A percentile compares a stretch with the other conserved stretches of the same genome.
Evolutionary conservation across 2,113 vertebrate species (phyloP).

Genomic region (Jaculus jaculus): DNA sequence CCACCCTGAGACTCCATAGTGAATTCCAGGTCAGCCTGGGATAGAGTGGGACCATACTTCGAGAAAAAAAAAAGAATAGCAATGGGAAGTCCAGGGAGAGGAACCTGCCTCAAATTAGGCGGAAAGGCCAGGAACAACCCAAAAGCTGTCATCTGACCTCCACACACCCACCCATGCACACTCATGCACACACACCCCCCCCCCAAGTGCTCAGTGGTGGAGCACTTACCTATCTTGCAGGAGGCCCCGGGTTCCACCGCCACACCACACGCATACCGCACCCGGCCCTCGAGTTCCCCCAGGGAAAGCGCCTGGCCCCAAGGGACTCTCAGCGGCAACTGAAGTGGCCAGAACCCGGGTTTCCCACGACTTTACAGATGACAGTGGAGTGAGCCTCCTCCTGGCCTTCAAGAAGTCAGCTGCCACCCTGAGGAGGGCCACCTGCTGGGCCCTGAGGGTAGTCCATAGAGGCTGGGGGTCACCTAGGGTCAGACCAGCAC

Average conservation of each 20-base stretch:
- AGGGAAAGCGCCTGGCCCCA: not conserved
- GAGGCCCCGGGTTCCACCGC: not conserved
- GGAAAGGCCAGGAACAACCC: no score
- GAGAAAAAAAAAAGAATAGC: no score
- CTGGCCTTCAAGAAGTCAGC: not conserved
- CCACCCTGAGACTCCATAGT: no score
- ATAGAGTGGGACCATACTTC: no score
- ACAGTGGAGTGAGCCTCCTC: not conserved
- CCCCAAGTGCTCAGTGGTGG: not conserved
- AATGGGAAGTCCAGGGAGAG: no score
- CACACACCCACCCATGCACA: no score
- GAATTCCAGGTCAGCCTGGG: no score
- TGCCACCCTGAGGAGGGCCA: not conserved
- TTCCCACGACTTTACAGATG: not conserved
- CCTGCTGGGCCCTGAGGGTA: accelerated
- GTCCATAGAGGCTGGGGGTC: not conserved
- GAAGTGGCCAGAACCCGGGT: not conserved
- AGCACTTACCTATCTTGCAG: not conserved
- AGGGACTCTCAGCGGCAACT: not conserved
- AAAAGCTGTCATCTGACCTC: no score
- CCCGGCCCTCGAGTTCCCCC: not conserved
- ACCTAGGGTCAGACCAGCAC: not conserved
- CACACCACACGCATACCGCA: not conserved
- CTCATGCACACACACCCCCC: no score
- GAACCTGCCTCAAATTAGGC: no score